Conservation (phyloP, 2,888 invertebrate genomes). For the Lymantria dispar region DNA sequence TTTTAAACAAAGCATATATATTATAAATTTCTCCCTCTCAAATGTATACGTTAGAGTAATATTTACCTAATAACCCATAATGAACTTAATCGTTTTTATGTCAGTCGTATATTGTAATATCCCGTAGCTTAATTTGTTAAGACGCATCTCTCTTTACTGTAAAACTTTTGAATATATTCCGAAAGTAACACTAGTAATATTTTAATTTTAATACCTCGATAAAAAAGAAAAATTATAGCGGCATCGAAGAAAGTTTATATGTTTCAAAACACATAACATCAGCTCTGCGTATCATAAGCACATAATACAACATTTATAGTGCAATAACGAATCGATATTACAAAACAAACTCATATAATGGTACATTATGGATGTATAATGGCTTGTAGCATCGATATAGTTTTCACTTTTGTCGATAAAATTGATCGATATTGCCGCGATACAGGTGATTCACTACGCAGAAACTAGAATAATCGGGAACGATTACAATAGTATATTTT, state of each 20-base stretch:
- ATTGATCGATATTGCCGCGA: conserved; percentile 51
- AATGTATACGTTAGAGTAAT: background rate
- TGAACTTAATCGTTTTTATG: conserved; percentile 4
- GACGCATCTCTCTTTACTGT: conserved; percentile 1
- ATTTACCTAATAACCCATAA: conserved; percentile 1
- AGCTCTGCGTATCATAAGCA: conserved; percentile 16
- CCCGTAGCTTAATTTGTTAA: conserved; percentile 3
- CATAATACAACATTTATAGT: conserved; percentile 25
- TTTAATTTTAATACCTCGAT: conserved; percentile 12
- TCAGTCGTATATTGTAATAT: conserved; percentile 5
- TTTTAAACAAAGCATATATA: background rate
- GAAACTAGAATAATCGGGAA: conserved; percentile 49
- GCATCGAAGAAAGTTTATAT: conserved; percentile 14
- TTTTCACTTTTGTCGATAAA: conserved; percentile 68
- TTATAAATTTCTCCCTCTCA: background rate
- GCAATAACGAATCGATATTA: conserved; percentile 32
- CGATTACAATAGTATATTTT: conserved; percentile 63
- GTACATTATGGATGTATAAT: conserved; percentile 24
- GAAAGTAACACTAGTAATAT: background rate
- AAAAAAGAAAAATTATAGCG: conserved; percentile 11
- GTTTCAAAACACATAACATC: conserved; percentile 17
- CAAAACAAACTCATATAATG: conserved; percentile 24
- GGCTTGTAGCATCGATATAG: conserved; percentile 43
- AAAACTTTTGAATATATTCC: conserved; percentile 1
- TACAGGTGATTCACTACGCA: conserved; percentile 59